phyloP scores from a whole-genome alignment of 2,113 vertebrate genomes.

The Atractosteus spatula region DNA sequence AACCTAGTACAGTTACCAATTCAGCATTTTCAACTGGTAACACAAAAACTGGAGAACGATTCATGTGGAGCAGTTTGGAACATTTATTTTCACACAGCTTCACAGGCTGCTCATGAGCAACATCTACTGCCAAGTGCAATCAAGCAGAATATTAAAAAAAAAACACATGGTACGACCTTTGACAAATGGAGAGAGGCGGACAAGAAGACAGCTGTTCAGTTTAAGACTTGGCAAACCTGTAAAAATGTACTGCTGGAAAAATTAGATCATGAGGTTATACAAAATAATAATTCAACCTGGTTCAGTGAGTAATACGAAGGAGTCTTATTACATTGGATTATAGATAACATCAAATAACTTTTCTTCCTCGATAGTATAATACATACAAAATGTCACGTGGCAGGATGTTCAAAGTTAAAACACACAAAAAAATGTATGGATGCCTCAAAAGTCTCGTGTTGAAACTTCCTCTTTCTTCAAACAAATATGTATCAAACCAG shows the following conservation, averaged over 20 bases:
- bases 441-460: no score
- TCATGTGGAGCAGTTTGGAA: conserved; percentile 28
- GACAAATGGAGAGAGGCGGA: not conserved
- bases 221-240: not conserved
- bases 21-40: no score
- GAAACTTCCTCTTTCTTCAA: no score
- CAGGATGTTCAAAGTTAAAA: not conserved
- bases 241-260: not conserved
- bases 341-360: conserved; percentile 4
- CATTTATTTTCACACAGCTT: conserved; percentile 62
- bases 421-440: no score
- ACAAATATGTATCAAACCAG: no score
- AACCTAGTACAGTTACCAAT: no score
- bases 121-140: conserved; percentile 25
- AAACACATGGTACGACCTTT: not conserved
- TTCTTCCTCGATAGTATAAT: conserved; percentile 6
- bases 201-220: not conserved
- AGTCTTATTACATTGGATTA: conserved; percentile 3
- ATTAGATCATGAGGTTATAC: no score
- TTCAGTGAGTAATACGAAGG: not conserved
- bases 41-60: no score
- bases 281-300: not conserved
- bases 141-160: conserved; percentile 10
- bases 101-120: conserved; percentile 46
- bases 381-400: not conserved